These are phyloP conservation scores for Pseudochirops corinnae DNA, from an alignment of 2,797 vertebrate genomes.

Conservation along the genomic window DNA sequence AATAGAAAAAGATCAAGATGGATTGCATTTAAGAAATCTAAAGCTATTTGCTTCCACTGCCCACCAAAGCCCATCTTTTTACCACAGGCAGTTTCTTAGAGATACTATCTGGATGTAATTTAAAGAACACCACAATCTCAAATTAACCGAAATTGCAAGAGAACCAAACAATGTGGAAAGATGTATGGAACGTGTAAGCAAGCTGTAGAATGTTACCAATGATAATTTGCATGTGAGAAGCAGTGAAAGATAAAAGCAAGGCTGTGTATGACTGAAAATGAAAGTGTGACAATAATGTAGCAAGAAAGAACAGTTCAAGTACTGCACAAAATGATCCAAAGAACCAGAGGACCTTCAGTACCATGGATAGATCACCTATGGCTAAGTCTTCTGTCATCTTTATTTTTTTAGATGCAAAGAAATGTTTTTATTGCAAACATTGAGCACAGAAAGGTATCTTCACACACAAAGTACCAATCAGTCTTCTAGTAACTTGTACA, in stretches of 20 bases:
- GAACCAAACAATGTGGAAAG: neutral
- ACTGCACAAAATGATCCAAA: neutral
- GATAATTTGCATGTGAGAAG: neutral
- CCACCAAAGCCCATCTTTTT: neutral
- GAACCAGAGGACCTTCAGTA: neutral
- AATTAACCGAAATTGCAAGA: neutral
- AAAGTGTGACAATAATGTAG: neutral
- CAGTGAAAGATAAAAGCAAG: neutral
- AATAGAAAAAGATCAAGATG: neutral
- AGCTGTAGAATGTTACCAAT: neutral
- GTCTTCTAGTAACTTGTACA: slow-evolving; percentile 7
- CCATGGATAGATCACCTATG: neutral
- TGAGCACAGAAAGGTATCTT: slow-evolving; percentile 54
- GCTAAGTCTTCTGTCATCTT: neutral
- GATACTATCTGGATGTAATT: neutral
- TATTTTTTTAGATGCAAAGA: slow-evolving; percentile 62
- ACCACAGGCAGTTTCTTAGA: neutral
- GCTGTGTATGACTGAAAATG: neutral
- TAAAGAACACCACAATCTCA: neutral
- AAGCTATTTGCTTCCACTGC: neutral
- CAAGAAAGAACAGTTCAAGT: neutral
- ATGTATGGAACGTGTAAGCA: neutral
- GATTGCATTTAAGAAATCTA: neutral
- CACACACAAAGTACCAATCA: slow-evolving; percentile 43
- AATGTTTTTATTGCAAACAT: slow-evolving; percentile 81